Evolutionary conservation across 92 coral and sea anemone species (phyloP), one percentile per base, ranked within the genome.

Genomic region (Porites divaricata): DNA sequence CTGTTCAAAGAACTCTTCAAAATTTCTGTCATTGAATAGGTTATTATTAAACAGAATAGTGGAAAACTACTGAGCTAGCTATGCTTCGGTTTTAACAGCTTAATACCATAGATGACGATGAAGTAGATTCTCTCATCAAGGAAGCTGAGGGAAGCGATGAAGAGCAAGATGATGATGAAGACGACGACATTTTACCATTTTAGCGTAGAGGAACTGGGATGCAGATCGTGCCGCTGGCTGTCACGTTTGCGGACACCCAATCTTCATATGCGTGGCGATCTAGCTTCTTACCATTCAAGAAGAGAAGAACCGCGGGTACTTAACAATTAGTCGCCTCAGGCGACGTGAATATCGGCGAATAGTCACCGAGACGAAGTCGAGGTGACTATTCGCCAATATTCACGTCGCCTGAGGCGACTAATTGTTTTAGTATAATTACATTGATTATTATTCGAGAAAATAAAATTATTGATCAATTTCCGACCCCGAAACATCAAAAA

Each of bases 101-200:
- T 1, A 63, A 54, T 68, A 49, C 9, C 22, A 45, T 56, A 5
- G 81, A 64, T 63, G 88, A 84, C 64, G 88, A 84, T 48, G 88
- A 84, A 53, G 83, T 68, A 54, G 82, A 84, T 84, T 66, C 57
- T 1, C 81, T 84, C 17, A 70, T 84, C 0, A 75, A 75, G 53
- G 82, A 75, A 66, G 88, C 75, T 12, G 88, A 84, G 67, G 88
- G 88, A 0, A 90, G 91, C 19, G 93, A 90, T 20, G 87, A 91
- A 49, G 45, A 35, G 45, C 45, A 35, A 35, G 90, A 89, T 22
- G 93, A 75, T 12, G 83, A 75, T 9, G 74, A 89, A 13, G 92
- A 89, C 45, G 89, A 89, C 25, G 82, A 84, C 26, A 72, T 84
- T 59, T 76, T 84, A 49, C 72, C 81, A 23, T 84, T 84, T 76